Percentiles rank a stretch among this genome's conserved stretches.
Evolutionary conservation across 2,113 vertebrate species (phyloP).

Genomic region (Pangasianodon hypophthalmus): DNA sequence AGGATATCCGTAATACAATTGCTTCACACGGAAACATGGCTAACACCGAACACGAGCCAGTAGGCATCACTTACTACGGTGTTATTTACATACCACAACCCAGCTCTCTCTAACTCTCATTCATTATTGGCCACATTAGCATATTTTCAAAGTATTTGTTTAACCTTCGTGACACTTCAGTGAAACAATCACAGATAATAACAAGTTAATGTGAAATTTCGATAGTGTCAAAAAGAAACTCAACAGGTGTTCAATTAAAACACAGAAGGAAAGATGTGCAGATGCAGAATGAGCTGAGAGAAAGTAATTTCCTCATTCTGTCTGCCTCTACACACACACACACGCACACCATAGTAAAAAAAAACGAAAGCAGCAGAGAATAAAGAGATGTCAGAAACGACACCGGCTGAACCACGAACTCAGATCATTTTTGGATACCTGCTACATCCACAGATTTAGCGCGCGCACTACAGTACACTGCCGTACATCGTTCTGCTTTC

Average conservation of each 20-base stretch:
- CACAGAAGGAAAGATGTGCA: not conserved
- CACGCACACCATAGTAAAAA: not conserved
- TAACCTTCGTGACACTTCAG: not conserved
- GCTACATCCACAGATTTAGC: not conserved
- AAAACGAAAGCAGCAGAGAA: not conserved
- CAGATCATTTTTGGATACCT: conserved; percentile 5
- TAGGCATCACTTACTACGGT: not conserved
- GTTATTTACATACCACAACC: conserved; percentile 2
- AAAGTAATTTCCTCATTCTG: conserved; percentile 15
- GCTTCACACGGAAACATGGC: not conserved
- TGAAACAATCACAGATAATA: not conserved
- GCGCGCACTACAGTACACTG: not conserved
- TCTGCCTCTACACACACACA: not conserved
- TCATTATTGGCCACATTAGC: not conserved
- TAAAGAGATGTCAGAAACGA: conserved; percentile 18
- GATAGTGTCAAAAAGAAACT: not conserved
- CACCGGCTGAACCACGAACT: not conserved
- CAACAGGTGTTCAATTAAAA: conserved; percentile 46
- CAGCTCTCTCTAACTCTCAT: not conserved
- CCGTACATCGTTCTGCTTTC: not conserved
- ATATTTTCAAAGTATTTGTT: not conserved
- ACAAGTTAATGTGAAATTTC: not conserved
- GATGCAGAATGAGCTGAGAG: conserved; percentile 20
- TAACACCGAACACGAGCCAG: not conserved
- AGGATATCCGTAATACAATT: not conserved